Conservation (phyloP, 2,888 invertebrate genomes). For the Erynnis tages region DNA sequence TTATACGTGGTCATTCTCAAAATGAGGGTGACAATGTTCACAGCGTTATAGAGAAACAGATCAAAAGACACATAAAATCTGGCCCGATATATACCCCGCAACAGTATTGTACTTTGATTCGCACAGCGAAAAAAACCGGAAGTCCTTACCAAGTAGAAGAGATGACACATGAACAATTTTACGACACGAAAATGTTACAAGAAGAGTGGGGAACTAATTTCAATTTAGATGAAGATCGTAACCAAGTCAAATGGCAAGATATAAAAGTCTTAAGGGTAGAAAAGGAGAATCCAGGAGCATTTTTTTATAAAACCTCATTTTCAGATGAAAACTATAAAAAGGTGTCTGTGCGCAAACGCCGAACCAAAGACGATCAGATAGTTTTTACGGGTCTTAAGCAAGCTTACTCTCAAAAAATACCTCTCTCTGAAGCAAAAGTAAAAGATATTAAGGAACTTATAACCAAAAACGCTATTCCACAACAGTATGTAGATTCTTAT, state of each 20-base stretch:
- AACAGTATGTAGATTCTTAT: too few relatives aligned
- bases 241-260: slow-evolving; percentile 31
- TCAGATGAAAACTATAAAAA: too few relatives aligned
- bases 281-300: slow-evolving; percentile 27
- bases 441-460: too few relatives aligned
- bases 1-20: neutral
- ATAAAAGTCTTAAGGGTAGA: slow-evolving; percentile 30
- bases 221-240: slow-evolving; percentile 26
- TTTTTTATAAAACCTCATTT: slow-evolving; percentile 34
- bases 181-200: slow-evolving; percentile 29
- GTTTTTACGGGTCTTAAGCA: too few relatives aligned
- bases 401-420: too few relatives aligned
- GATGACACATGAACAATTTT: neutral
- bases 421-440: too few relatives aligned
- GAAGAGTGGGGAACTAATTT: slow-evolving; percentile 33
- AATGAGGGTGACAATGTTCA: neutral
- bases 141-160: neutral
- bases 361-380: too few relatives aligned
- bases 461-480: too few relatives aligned
- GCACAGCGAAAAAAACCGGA: neutral
- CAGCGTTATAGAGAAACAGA: neutral
- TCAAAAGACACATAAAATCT: neutral
- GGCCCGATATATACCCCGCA: neutral
- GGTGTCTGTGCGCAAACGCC: too few relatives aligned
- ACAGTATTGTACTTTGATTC: neutral